phyloP scores from a whole-genome alignment of 2,113 vertebrate species.

The Campylomormyrus tamandua region DNA sequence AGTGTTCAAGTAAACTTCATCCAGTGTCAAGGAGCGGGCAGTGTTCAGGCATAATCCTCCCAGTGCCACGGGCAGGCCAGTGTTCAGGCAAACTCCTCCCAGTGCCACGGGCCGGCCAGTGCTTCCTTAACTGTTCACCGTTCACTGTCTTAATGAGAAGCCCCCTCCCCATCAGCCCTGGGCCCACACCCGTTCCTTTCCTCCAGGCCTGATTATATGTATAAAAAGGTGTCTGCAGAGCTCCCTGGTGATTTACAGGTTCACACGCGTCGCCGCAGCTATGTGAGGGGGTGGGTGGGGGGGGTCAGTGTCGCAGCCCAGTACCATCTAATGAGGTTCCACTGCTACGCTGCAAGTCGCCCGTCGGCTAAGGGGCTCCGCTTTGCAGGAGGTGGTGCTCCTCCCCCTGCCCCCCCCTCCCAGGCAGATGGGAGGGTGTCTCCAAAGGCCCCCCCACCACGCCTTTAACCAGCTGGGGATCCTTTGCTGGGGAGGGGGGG shows the following conservation, averaged over 20 bases:
- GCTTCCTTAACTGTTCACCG: constrained; percentile 23
- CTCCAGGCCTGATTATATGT: constrained; percentile 33
- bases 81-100: background rate
- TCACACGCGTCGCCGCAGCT: constrained; percentile 10
- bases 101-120: background rate
- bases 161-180: constrained; percentile 25
- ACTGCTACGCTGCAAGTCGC: background rate
- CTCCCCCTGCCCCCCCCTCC: background rate
- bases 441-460: background rate
- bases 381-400: background rate
- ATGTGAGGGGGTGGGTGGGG: background rate
- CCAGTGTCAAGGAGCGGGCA: background rate
- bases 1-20: background rate
- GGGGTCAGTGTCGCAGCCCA: constrained; percentile 8
- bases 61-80: background rate
- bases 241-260: constrained; percentile 30
- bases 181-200: constrained; percentile 34
- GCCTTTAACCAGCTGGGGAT: background rate
- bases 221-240: constrained; percentile 24
- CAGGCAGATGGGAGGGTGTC: constrained; percentile 15
- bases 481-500: background rate
- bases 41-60: background rate
- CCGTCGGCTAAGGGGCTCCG: background rate
- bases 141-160: constrained; percentile 36
- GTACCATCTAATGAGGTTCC: constrained; percentile 29